These are phyloP conservation scores for Aegithalos caudatus DNA, from an alignment of 2,113 vertebrate genomes.

Conservation along the genomic window DNA sequence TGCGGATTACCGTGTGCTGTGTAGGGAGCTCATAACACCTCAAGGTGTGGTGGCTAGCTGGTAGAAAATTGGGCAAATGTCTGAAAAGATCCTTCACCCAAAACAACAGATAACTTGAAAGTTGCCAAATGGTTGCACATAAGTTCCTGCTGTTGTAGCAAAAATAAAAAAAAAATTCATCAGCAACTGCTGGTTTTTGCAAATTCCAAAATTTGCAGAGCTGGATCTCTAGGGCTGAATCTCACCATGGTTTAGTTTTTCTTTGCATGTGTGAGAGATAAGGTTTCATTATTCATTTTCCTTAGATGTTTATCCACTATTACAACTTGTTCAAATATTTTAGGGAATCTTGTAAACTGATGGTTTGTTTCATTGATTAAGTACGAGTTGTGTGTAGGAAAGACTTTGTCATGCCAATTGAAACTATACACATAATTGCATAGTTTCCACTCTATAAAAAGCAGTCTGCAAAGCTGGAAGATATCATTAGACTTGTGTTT, in stretches of 20 bases:
- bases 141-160: neutral
- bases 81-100: neutral
- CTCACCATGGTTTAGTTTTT: neutral
- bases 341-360: neutral
- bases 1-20: neutral
- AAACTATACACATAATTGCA: conserved; percentile 19
- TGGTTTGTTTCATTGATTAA: conserved; percentile 36
- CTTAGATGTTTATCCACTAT: neutral
- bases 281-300: neutral
- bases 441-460: conserved; percentile 47
- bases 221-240: neutral
- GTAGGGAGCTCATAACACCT: neutral
- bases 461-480: conserved; percentile 31
- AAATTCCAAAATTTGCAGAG: neutral
- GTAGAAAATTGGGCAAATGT: neutral
- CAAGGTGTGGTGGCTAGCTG: neutral
- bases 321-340: neutral
- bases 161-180: neutral
- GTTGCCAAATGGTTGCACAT: accelerated
- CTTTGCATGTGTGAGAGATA: neutral
- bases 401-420: conserved; percentile 30
- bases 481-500: conserved; percentile 52
- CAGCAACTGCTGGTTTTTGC: neutral
- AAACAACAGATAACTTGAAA: neutral
- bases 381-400: conserved; percentile 16